Evolutionary conservation across 2,797 vertebrate species (phyloP).

Genomic region (Diceros bicornis): DNA sequence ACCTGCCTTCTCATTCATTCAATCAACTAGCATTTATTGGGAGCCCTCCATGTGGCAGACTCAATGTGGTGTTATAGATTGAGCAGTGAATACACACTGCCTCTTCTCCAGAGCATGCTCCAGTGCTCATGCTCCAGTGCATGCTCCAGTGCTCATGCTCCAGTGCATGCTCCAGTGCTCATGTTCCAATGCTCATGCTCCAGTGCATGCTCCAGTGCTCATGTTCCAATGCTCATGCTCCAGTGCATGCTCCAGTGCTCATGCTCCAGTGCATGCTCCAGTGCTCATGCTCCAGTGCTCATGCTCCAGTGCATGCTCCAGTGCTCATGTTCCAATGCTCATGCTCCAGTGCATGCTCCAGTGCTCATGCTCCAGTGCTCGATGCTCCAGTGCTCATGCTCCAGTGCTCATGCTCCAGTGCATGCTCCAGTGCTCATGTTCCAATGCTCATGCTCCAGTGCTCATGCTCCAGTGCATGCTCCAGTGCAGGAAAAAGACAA

Average conservation of each 20-base stretch:
- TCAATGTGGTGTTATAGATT: neutral
- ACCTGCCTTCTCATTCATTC: neutral
- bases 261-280: neutral
- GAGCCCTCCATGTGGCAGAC: accelerated
- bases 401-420: neutral
- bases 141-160: neutral
- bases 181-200: neutral
- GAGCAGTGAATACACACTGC: neutral
- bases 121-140: neutral
- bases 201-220: neutral
- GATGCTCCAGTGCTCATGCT: neutral
- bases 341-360: neutral
- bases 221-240: neutral
- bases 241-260: neutral
- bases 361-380: neutral
- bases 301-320: neutral
- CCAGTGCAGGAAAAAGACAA: neutral
- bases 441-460: neutral
- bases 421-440: neutral
- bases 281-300: neutral
- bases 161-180: too few species aligned
- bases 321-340: too few species aligned
- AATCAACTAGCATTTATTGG: accelerated
- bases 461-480: neutral
- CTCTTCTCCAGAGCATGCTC: neutral